phyloP scores from a whole-genome alignment of 2,113 vertebrate genomes.

The Mastomys natalensis region DNA sequence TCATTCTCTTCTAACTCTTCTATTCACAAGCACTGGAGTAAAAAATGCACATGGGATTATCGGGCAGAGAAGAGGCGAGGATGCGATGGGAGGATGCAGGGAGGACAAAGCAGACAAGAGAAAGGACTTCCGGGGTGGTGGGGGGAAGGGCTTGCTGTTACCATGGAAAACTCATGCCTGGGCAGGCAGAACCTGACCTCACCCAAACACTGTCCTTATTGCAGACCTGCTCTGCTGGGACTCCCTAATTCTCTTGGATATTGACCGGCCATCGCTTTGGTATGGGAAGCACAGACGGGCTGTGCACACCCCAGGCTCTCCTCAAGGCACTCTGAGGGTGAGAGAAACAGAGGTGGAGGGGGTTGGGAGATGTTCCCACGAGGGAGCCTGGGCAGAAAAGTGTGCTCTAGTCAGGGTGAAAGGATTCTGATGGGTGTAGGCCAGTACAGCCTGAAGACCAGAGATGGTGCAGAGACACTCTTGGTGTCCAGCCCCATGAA shows the following conservation, averaged over 20 bases:
- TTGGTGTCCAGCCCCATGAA: neutral
- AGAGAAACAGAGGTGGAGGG: neutral
- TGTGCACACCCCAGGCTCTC: neutral
- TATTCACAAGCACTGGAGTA: conserved; percentile 68
- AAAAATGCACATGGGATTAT: conserved; percentile 74
- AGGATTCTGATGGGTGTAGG: neutral
- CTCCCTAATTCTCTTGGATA: neutral
- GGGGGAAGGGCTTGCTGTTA: neutral
- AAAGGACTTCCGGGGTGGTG: neutral
- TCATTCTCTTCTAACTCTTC: conserved; percentile 25
- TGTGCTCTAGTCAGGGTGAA: no score
- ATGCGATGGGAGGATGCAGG: neutral
- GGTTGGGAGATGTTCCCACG: neutral
- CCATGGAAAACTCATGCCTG: conserved; percentile 66
- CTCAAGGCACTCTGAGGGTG: neutral
- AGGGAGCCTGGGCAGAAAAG: neutral
- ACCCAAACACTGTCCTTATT: conserved; percentile 49
- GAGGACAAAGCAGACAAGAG: neutral
- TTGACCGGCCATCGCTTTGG: neutral
- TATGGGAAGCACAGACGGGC: neutral
- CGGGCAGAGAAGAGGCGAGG: neutral
- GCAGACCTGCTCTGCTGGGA: conserved; percentile 37
- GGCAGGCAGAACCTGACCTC: conserved; percentile 69
- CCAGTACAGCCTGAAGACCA: neutral
- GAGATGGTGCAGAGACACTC: fast-evolving